Evolutionary conservation across 2,797 vertebrate species (phyloP), one percentile per base, ranked within the genome.

Genomic region (Chaenodraco wilsoni): DNA sequence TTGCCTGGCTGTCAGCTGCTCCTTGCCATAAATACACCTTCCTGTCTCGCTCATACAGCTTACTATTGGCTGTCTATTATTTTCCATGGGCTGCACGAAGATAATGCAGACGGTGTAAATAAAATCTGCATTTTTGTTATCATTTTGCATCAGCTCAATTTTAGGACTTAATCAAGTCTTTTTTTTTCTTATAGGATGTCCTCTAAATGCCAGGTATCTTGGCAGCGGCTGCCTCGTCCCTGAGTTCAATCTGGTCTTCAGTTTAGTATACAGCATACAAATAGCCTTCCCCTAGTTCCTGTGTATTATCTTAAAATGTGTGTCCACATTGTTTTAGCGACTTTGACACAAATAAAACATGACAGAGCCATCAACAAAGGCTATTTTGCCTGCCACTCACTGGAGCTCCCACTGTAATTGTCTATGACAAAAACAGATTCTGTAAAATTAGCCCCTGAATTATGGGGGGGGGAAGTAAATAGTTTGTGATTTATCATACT

Each of bases 371-470:
- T 95, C 94, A 95, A 95, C 94, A 95, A 94, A 94, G 92, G 92
- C 94, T 93, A 94, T 95, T 95, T 94, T 94, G 91, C 93, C 93
- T 95, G 94, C 92, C 94, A 95, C 89, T 95, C 95, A 95, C 79
- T 88, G 88, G 88, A 84, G 87, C 90, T 84, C 86, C 88, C 67
- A 68, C 90, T 92, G 89, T 95, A 95, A 95, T 95, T 94, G 93
- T 94, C 93, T 90, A 91, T 92, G 93, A 95, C 93, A 94, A 94
- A 95, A 95, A 95, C 93, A 94, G 93, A 95, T 95, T 94, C 92
- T 92, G 93, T 88, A 93, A 93, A 95, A 95, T 95, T 94, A 95
- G 89, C 87, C 89, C 86, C 85, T 91, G 94, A 91, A 94, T 95
- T 92, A 94, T 89, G 84, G 2, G 87, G 84, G 83, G 85, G 84